Evolutionary conservation across 2,113 vertebrate species (phyloP).

Genomic region (Burhinus oedicnemus): DNA sequence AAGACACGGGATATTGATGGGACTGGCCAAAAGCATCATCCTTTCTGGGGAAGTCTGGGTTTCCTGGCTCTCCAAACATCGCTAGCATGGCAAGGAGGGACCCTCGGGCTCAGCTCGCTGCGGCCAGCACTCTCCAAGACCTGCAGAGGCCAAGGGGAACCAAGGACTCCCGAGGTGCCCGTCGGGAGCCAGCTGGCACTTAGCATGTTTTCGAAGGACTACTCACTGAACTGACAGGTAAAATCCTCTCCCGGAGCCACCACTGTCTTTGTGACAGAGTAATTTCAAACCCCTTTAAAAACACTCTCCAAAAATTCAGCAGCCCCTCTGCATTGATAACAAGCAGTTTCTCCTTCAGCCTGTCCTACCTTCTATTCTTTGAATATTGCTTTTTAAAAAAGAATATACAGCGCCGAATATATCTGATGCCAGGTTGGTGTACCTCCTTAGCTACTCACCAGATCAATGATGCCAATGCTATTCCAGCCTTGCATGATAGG

Average conservation of each 20-base stretch:
- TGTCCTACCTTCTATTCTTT: not conserved
- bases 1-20: not conserved
- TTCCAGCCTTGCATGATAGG: constrained; percentile 99
- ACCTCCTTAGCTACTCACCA: constrained; percentile 81
- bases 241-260: not conserved
- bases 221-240: not conserved
- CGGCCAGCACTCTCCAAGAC: not conserved
- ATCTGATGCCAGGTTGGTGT: not conserved
- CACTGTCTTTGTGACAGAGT: not conserved
- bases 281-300: not conserved
- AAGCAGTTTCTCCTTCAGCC: not conserved
- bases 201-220: not conserved
- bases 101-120: not conserved
- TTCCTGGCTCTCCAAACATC: not conserved
- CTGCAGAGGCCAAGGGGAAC: not conserved
- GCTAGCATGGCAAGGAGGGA: not conserved
- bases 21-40: not conserved
- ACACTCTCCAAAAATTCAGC: not conserved
- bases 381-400: not conserved
- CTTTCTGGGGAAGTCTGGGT: not conserved
- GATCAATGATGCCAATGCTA: constrained; percentile 92
- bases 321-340: not conserved
- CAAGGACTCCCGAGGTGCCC: not conserved
- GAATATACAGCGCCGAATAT: not conserved
- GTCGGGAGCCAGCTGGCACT: not conserved